A percentile compares a stretch with the other conserved stretches of the same genome.
Evolutionary conservation across 2,888 invertebrate genomes (phyloP).

Genomic region (Phengaris arion): DNA sequence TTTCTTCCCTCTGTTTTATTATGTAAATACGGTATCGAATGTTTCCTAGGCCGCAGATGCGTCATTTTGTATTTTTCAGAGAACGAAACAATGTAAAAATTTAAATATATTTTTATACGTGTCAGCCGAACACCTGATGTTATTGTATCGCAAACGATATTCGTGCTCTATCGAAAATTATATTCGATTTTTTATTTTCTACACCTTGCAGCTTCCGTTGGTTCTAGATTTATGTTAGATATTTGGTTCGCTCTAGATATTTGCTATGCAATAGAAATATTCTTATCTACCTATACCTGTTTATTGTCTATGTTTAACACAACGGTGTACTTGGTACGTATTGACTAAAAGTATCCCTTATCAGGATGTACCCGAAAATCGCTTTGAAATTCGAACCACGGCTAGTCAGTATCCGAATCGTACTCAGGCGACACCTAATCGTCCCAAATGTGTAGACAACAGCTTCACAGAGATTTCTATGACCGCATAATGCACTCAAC

Average conservation of each 20-base stretch:
- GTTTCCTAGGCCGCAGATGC: slow-evolving; percentile 22
- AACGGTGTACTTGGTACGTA: background rate
- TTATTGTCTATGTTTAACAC: too few species aligned
- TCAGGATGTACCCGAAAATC: slow-evolving; percentile 37
- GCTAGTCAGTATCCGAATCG: slow-evolving; percentile 37
- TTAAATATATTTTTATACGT: slow-evolving; percentile 26
- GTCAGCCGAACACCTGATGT: slow-evolving; percentile 27
- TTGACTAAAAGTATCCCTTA: slow-evolving; percentile 31
- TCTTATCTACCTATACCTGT: too few species aligned
- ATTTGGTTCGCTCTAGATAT: too few species aligned
- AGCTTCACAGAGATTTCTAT: slow-evolving; percentile 42
- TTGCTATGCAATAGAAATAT: too few species aligned
- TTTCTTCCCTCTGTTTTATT: slow-evolving; percentile 42
- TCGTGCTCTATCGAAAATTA: slow-evolving; percentile 12
- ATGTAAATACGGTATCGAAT: slow-evolving; percentile 41
- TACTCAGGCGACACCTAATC: slow-evolving; percentile 39
- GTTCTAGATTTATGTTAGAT: too few species aligned
- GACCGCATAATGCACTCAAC: slow-evolving; percentile 46
- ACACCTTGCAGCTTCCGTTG: too few species aligned
- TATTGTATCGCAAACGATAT: slow-evolving; percentile 17
- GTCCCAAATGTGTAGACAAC: slow-evolving; percentile 43
- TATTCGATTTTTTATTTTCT: background rate
- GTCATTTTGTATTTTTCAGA: slow-evolving; percentile 27
- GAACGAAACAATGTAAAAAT: slow-evolving; percentile 11
- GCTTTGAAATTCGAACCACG: slow-evolving; percentile 44